A percentile compares a stretch with the other conserved stretches of the same genome.
phyloP scores from a whole-genome alignment of 2,113 vertebrate genomes.

The Trogon melanurus region DNA sequence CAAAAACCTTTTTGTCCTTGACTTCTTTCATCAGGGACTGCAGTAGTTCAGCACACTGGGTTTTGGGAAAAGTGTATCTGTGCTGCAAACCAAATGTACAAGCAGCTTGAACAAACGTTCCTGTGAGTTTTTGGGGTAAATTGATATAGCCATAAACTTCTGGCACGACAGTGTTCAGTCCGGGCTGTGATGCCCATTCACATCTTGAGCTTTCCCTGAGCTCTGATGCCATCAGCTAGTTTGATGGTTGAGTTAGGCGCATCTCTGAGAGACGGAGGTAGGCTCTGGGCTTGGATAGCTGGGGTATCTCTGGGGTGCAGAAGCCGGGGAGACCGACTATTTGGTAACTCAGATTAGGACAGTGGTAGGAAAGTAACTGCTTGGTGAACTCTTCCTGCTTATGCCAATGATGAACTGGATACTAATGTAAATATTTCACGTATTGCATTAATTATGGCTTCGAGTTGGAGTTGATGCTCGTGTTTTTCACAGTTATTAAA shows the following conservation, averaged over 20 bases:
- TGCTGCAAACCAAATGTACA: neutral
- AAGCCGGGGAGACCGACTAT: neutral
- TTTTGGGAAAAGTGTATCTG: neutral
- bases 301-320: neutral
- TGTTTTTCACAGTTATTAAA: neutral
- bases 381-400: neutral
- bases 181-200: neutral
- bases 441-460: neutral
- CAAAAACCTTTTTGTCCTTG: constrained; percentile 14
- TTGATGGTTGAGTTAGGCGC: neutral
- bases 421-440: neutral
- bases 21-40: neutral
- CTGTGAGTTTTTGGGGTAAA: neutral
- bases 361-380: neutral
- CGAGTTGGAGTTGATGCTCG: neutral
- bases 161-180: neutral
- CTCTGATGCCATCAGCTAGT: neutral
- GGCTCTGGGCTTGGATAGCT: neutral
- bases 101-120: neutral
- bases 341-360: neutral
- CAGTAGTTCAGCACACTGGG: neutral
- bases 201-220: neutral
- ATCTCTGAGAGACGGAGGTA: neutral
- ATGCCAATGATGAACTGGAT: neutral
- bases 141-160: neutral